A percentile compares a stretch with the other conserved stretches of the same genome.
These are phyloP conservation scores for Premnoplex brunnescens DNA, from an alignment of 2,797 vertebrate species.

Conservation along the genomic window DNA sequence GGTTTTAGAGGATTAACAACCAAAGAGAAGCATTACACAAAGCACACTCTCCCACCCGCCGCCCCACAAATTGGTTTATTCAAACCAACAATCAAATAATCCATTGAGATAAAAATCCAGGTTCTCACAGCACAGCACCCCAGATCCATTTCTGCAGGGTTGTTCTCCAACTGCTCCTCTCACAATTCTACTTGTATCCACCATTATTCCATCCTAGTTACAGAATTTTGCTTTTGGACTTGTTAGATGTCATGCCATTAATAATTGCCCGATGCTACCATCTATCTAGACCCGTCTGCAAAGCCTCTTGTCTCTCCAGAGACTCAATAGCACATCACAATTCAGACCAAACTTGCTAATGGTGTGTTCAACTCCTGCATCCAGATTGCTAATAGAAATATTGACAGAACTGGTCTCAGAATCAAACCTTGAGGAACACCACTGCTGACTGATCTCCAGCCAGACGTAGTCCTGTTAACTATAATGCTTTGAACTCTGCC, in stretches of 20 bases:
- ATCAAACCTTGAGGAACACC: not conserved
- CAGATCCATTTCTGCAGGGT: too few species aligned
- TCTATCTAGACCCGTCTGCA: not conserved
- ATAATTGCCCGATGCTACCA: not conserved
- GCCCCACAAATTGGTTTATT: too few species aligned
- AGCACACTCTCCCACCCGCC: too few species aligned
- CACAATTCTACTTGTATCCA: rapidly evolving
- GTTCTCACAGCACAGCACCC: too few species aligned
- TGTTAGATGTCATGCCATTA: not conserved
- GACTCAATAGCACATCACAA: not conserved
- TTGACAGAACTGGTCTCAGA: not conserved
- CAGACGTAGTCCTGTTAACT: not conserved
- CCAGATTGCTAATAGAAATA: not conserved
- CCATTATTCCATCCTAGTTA: not conserved
- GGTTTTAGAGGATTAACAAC: too few species aligned
- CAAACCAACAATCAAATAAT: too few species aligned
- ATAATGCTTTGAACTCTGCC: not conserved
- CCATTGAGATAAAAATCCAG: too few species aligned
- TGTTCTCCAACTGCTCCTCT: not conserved
- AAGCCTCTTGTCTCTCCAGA: not conserved
- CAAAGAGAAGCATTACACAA: too few species aligned
- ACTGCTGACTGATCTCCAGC: not conserved
- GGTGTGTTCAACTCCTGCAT: not conserved
- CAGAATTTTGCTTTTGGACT: not conserved
- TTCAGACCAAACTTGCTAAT: not conserved